Evolutionary conservation across 2,888 invertebrate species (phyloP).

Genomic region (Venustoraphidia nigricollis): DNA sequence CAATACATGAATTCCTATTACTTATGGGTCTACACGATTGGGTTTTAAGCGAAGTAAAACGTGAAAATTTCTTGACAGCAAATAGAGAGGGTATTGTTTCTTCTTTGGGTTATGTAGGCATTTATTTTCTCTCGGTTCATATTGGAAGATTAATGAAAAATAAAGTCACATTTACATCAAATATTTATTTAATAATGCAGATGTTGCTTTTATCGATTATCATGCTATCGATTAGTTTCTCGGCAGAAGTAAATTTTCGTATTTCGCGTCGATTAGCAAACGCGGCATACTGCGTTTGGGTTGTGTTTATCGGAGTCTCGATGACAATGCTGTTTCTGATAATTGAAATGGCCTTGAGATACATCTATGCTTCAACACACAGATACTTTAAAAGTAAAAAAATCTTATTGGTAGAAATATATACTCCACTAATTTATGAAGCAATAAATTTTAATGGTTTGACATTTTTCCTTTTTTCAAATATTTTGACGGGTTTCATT

Average conservation of each 20-base stretch:
- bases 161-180: conserved; percentile 11
- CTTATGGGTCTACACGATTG: conserved; percentile 48
- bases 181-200: conserved; percentile 6
- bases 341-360: conserved; percentile 31
- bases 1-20: conserved; percentile 50
- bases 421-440: conserved; percentile 42
- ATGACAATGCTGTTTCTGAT: conserved; percentile 36
- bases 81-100: conserved; percentile 89
- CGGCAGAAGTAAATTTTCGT: conserved; percentile 34
- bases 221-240: conserved; percentile 31
- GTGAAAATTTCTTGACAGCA: conserved; percentile 51
- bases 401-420: conserved; percentile 8
- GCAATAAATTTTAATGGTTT: conserved; percentile 71
- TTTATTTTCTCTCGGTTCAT: conserved; percentile 63
- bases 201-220: conserved; percentile 17
- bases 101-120: conserved; percentile 64
- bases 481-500: conserved; percentile 69
- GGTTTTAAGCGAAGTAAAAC: conserved; percentile 42
- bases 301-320: conserved; percentile 46
- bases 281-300: conserved; percentile 63
- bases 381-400: neutral
- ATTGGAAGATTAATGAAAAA: conserved; percentile 37
- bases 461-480: conserved; percentile 67
- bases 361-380: conserved; percentile 12
- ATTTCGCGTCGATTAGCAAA: conserved; percentile 74